Conservation (phyloP, 2,113 vertebrate species). For the Fregetta grallaria region DNA sequence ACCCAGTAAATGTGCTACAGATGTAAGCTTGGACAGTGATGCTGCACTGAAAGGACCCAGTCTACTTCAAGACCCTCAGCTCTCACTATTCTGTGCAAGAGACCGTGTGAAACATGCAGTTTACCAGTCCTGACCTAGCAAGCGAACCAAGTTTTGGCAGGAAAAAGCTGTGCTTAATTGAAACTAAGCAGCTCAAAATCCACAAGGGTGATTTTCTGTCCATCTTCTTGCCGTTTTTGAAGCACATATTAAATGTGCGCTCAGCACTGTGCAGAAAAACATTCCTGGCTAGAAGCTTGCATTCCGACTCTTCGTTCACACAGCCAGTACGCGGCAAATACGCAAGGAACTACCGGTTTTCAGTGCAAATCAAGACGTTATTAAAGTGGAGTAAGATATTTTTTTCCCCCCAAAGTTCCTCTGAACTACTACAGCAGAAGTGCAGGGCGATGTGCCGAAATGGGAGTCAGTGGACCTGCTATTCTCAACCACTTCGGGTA, state of each 20-base stretch:
- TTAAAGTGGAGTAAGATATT: neutral
- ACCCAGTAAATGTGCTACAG: neutral
- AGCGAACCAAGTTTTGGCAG: neutral
- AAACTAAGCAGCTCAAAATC: neutral
- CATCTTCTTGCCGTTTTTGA: neutral
- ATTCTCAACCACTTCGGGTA: neutral
- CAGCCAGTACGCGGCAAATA: no score
- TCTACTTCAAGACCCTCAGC: neutral
- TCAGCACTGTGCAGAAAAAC: neutral
- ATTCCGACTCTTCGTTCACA: neutral
- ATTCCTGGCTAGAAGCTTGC: neutral
- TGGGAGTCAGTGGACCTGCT: neutral
- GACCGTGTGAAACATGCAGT: neutral
- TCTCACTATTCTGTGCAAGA: neutral
- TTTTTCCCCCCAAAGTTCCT: neutral
- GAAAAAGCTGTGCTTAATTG: neutral
- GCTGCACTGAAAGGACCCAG: neutral
- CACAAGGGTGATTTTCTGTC: neutral
- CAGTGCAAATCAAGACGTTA: no score
- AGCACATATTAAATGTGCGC: neutral
- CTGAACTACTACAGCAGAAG: neutral
- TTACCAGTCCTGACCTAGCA: neutral
- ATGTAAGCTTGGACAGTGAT: neutral
- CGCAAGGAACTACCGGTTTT: no score
- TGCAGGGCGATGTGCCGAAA: neutral